Conservation (phyloP, 2,797 vertebrate genomes). For the Callimico goeldii region DNA sequence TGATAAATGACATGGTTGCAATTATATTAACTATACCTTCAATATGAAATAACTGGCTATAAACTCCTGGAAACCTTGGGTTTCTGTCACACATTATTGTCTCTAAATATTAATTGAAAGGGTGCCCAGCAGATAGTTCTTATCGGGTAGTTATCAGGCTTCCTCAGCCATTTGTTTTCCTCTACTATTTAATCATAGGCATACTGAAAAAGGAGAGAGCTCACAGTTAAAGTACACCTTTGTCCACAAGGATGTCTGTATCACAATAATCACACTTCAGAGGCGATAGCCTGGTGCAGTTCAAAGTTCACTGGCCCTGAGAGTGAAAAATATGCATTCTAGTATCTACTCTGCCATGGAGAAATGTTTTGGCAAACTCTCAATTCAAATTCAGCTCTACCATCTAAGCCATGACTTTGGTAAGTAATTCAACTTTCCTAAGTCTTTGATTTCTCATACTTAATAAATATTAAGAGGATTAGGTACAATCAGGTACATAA, state of each 20-base stretch:
- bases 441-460: background rate
- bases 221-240: background rate
- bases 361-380: background rate
- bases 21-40: background rate
- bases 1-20: background rate
- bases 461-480: background rate
- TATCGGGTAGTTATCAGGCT: background rate
- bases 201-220: background rate
- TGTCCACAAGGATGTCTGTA: background rate
- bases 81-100: background rate
- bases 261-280: background rate
- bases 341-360: background rate
- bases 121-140: background rate
- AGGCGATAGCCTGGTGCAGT: background rate
- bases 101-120: slow-evolving; percentile 1
- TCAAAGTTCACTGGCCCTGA: background rate
- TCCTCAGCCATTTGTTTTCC: background rate
- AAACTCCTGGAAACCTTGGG: background rate
- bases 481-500: background rate
- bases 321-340: background rate
- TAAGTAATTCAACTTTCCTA: background rate
- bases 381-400: background rate
- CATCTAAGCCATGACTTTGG: background rate
- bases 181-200: background rate
- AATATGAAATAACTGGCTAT: background rate